Percentiles rank a stretch among this genome's conserved stretches.
phyloP scores from a whole-genome alignment of 1,140 invertebrate species.

The Propsilocerus akamusi region DNA sequence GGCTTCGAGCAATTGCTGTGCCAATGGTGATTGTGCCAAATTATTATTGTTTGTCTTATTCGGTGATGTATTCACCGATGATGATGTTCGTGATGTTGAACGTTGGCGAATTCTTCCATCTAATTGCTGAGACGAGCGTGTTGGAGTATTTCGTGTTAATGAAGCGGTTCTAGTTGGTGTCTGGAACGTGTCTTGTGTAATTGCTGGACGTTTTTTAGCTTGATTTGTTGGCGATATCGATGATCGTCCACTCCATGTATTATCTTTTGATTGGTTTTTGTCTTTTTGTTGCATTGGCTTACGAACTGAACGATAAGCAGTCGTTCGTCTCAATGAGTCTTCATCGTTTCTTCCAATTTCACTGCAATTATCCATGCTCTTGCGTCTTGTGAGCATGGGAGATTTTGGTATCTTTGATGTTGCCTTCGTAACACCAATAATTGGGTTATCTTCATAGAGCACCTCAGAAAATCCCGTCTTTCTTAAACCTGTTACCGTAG shows the following conservation, averaged over 20 bases:
- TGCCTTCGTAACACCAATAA: conserved; percentile 20
- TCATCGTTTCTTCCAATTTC: not conserved
- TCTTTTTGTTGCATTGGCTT: conserved; percentile 17
- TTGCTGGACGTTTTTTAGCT: conserved; percentile 31
- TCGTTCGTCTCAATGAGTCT: conserved; percentile 12
- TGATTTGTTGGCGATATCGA: conserved; percentile 11
- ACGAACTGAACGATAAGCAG: conserved; percentile 20
- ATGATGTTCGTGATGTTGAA: conserved; percentile 15
- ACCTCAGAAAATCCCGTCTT: conserved; percentile 38
- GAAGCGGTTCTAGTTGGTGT: conserved; percentile 29
- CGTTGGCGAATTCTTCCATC: conserved; percentile 35
- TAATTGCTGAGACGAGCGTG: conserved; percentile 39
- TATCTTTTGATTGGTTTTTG: conserved; percentile 24
- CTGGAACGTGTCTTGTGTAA: conserved; percentile 47
- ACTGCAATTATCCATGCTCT: conserved; percentile 5
- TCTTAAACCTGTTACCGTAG: conserved; percentile 41
- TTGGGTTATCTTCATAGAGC: conserved; percentile 31
- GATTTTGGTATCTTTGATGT: conserved; percentile 23
- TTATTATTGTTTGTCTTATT: conserved; percentile 34
- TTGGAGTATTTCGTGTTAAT: conserved; percentile 39
- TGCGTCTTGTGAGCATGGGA: conserved; percentile 16
- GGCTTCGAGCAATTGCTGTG: conserved; percentile 50
- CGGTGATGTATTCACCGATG: conserved; percentile 26
- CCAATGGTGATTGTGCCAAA: conserved; percentile 32
- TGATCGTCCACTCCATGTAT: conserved; percentile 49